Percentiles rank a stretch among this genome's conserved stretches.
Conservation (phyloP, 1,140 invertebrate species). For the Camponotus pennsylvanicus region DNA sequence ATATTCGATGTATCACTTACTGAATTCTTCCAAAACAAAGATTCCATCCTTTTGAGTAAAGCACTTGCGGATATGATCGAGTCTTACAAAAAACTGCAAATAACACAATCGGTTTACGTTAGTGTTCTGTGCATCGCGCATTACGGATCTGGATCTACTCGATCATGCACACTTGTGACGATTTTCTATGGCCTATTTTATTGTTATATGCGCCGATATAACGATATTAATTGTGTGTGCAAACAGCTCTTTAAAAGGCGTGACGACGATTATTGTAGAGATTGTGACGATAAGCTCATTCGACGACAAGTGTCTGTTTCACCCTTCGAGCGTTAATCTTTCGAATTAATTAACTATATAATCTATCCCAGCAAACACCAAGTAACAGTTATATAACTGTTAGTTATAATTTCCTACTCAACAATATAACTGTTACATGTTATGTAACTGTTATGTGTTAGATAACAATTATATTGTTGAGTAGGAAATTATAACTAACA, state of each 20-base stretch:
- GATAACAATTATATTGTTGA: too few species aligned
- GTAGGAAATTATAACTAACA: too few species aligned
- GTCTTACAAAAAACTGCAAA: constrained; percentile 99
- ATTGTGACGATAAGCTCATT: constrained; percentile 22
- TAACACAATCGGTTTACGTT: constrained; percentile 77
- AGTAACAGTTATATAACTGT: too few species aligned
- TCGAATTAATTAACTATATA: too few species aligned
- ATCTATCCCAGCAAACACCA: too few species aligned
- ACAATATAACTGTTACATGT: too few species aligned
- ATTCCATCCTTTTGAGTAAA: constrained; percentile 99
- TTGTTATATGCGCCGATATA: constrained; percentile 44
- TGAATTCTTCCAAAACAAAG: constrained; percentile 99
- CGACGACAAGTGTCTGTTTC: constrained; percentile 47
- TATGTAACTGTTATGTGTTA: too few species aligned
- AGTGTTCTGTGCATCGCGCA: constrained; percentile 47
- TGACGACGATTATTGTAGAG: constrained; percentile 33
- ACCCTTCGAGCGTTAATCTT: constrained; percentile 40
- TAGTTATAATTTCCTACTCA: too few species aligned
- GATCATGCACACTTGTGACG: constrained; percentile 70
- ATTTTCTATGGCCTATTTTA: constrained; percentile 51
- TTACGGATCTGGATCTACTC: constrained; percentile 56
- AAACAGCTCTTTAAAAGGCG: constrained; percentile 64
- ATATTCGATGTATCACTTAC: constrained; percentile 90
- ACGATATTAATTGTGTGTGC: constrained; percentile 58
- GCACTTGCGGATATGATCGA: constrained; percentile 99